Percentiles rank a stretch among this genome's conserved stretches.
Conservation (phyloP, 2,113 vertebrate species). For the Myrmecophaga tridactyla region DNA sequence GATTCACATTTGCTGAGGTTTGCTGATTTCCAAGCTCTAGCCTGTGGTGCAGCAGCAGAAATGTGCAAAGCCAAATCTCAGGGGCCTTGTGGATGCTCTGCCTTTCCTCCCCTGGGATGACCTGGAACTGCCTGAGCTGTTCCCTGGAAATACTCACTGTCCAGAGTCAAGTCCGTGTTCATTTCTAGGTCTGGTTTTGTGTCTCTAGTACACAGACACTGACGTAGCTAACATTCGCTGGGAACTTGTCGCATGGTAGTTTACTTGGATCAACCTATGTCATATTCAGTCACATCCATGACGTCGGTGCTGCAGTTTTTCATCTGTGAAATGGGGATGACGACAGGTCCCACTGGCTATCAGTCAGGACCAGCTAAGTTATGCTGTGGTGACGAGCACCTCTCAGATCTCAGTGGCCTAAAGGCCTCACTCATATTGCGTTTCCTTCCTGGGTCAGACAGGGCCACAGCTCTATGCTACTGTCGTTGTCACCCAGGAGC, state of each 20-base stretch:
- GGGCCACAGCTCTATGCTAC: neutral
- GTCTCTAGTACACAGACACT: neutral
- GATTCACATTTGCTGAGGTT: constrained; percentile 81
- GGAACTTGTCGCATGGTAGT: neutral
- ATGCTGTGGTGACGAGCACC: neutral
- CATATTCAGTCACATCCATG: neutral
- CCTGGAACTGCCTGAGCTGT: accelerated
- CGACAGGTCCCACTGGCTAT: neutral
- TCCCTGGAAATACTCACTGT: neutral
- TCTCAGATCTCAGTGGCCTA: neutral
- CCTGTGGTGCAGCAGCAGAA: neutral
- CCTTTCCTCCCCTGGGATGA: neutral
- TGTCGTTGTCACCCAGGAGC: neutral
- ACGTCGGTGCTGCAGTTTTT: neutral
- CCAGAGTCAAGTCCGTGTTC: neutral
- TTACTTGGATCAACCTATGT: neutral
- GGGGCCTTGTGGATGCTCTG: neutral
- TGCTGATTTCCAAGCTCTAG: constrained; percentile 57
- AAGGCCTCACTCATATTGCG: neutral
- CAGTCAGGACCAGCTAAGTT: constrained; percentile 9
- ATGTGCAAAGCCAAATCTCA: neutral
- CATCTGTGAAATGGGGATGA: neutral
- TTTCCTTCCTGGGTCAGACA: neutral
- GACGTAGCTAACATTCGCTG: neutral
- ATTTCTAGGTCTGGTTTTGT: neutral